Evolutionary conservation across 2,113 vertebrate genomes (phyloP).

Genomic region (Alces alces): DNA sequence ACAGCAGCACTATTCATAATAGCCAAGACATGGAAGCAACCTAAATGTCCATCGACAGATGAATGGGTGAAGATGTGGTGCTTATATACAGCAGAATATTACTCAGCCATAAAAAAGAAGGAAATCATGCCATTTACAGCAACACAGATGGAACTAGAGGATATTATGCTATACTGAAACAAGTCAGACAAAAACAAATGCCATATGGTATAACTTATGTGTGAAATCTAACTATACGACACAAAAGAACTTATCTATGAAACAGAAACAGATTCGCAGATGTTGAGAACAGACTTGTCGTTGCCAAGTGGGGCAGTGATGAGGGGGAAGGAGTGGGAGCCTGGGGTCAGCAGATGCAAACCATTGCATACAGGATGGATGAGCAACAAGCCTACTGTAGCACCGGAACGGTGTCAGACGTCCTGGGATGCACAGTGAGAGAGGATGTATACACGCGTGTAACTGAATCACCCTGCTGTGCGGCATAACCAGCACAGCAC

Average conservation of each 20-base stretch:
- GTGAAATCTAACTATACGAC: not conserved
- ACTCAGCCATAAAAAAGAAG: not conserved
- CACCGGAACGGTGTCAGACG: not conserved
- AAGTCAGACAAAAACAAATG: not conserved
- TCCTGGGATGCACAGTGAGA: not conserved
- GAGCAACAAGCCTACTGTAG: not conserved
- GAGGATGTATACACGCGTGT: rapidly evolving
- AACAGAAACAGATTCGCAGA: not conserved
- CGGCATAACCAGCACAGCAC: not conserved
- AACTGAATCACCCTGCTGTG: not conserved
- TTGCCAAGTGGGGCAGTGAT: not conserved
- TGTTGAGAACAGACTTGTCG: not conserved
- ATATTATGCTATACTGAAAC: not conserved
- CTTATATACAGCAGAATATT: not conserved
- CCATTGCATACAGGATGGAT: not conserved
- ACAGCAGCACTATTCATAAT: not conserved
- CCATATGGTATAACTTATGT: not conserved
- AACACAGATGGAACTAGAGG: not conserved
- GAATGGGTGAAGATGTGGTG: not conserved
- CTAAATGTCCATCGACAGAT: not conserved
- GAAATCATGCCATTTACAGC: not conserved
- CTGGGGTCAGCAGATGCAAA: not conserved
- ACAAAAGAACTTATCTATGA: not conserved
- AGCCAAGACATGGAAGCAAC: not conserved
- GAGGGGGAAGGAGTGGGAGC: not conserved